Percentiles rank a stretch among this genome's conserved stretches.
phyloP scores from a whole-genome alignment of 64 coral and sea anemone genomes.

The Anthopleura sola region DNA sequence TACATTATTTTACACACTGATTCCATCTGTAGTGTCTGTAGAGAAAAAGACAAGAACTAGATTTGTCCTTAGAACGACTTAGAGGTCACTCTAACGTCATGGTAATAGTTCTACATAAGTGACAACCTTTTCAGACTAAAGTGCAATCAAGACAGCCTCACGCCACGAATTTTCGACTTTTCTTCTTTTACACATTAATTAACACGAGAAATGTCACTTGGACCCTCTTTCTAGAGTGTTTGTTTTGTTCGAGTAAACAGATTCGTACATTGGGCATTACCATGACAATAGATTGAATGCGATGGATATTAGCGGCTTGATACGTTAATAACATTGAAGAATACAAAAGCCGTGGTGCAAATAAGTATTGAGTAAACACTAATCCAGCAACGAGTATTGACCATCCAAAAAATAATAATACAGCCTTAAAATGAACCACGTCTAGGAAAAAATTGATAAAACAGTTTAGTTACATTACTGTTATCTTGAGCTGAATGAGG shows the following conservation, averaged over 20 bases:
- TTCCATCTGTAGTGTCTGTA: too few species aligned
- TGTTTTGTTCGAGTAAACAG: neutral
- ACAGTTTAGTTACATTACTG: neutral
- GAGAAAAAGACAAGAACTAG: too few species aligned
- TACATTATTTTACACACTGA: too few species aligned
- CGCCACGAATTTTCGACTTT: neutral
- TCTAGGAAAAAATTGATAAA: neutral
- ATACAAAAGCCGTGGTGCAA: slow-evolving; percentile 15
- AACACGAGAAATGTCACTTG: neutral
- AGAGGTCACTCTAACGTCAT: neutral
- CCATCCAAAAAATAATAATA: too few species aligned
- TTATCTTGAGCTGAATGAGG: neutral
- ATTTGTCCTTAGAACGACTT: too few species aligned
- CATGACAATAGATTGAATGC: slow-evolving; percentile 21
- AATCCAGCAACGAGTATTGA: neutral
- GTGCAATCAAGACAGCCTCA: neutral
- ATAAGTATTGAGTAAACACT: slow-evolving; percentile 7
- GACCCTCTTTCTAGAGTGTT: neutral
- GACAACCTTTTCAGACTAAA: neutral
- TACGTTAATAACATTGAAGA: slow-evolving; percentile 4
- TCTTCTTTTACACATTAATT: slow-evolving; percentile 1
- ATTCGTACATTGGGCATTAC: slow-evolving; percentile 7
- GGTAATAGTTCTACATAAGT: neutral
- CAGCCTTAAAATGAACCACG: neutral
- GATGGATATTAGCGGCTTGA: slow-evolving; percentile 9